phyloP scores from a whole-genome alignment of 1,140 invertebrate species.

The Microplitis mediator region DNA sequence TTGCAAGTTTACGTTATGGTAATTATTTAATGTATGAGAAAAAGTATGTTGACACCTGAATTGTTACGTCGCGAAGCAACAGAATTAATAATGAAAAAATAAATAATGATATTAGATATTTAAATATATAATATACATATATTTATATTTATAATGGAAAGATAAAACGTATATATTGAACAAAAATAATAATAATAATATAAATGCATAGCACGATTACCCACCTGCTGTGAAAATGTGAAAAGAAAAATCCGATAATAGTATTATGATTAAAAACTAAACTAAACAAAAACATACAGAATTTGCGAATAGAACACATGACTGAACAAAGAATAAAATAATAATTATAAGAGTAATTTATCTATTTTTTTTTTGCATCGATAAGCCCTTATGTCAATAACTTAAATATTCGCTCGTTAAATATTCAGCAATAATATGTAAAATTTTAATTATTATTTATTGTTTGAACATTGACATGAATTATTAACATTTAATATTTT shows the following conservation, averaged over 20 bases:
- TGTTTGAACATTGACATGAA: too few relatives aligned
- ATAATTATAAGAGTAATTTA: too few relatives aligned
- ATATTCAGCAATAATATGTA: too few relatives aligned
- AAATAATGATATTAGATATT: slow-evolving; percentile 25
- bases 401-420: too few relatives aligned
- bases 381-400: too few relatives aligned
- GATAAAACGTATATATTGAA: slow-evolving; percentile 33
- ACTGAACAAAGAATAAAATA: background rate
- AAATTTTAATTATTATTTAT: too few relatives aligned
- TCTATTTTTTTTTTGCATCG: background rate
- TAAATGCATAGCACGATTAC: slow-evolving; percentile 4
- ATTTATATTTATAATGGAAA: slow-evolving; percentile 42
- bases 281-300: background rate
- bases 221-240: background rate
- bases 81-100: background rate
- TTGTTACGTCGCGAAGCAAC: slow-evolving; percentile 1
- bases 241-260: slow-evolving; percentile 10
- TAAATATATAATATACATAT: slow-evolving; percentile 24
- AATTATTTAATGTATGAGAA: background rate
- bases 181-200: background rate
- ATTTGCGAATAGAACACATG: background rate
- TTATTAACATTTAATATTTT: too few relatives aligned
- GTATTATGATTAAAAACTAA: background rate
- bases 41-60: slow-evolving; percentile 9
- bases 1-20: background rate